Evolutionary conservation across 2,113 vertebrate genomes (phyloP), one percentile per base, ranked within the genome.

Genomic region (Odontesthes bonariensis): DNA sequence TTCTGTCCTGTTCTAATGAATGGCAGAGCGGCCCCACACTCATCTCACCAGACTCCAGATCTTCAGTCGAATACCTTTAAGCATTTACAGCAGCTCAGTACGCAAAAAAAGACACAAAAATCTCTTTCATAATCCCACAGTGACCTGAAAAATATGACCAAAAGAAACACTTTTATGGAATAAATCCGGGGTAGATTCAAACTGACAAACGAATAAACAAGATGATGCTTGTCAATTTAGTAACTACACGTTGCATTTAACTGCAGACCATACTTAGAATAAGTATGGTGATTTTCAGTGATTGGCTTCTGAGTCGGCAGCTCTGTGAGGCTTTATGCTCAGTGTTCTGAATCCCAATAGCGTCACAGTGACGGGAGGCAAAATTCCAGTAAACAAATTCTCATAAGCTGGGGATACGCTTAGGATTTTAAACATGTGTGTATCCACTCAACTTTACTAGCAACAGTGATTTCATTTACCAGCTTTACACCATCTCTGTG

Each of bases 1-100:
- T 75, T 38, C 53, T 67, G 68, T 73, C 47, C 52, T 64, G 69
- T 27, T 33, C 55, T 88, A 80, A 86, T 84, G 77, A 83, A 89
- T 75, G 63, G 65, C 44, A 61, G 55, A 20, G 63, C 27, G 33
- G 68, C 60, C 35, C 3, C 58, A n/a, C 19, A 47, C 49, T 10
- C 33, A 55, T 14, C 32, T 14, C 13, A 58, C 53, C 58, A 49
- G 11, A 46, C 57, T 32, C 67, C 47, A 46, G 7, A 44, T 42
- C 42, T n/a, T 13, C 35, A 8, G 35, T 38, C 2, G 35, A 38
- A 38, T 38, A 10, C 35, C 16, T 66, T 40, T 47, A 6, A 62
- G 10, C 32, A 58, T 61, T 73, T 80, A 74, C 35, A 70, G 10
- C 71, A 42, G 27, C 31, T 11, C 7, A 33, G 60, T 38, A 14